Conservation (phyloP, 2,113 vertebrate genomes). For the Cricetomys ansorgei region DNA sequence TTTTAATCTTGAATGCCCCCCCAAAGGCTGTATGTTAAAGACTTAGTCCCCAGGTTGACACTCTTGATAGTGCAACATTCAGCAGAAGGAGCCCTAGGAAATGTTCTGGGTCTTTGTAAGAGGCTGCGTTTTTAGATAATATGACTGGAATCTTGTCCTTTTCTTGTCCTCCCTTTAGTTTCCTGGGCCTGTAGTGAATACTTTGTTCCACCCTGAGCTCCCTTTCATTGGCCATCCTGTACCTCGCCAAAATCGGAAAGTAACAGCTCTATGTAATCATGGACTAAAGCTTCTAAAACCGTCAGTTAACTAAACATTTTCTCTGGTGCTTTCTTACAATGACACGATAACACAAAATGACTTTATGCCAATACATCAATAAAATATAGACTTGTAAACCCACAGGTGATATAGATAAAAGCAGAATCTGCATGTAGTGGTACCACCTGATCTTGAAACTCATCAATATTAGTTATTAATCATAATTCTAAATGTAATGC, state of each 20-base stretch:
- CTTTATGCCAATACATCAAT: conserved; percentile 7
- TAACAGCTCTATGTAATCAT: no score
- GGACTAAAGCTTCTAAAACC: neutral
- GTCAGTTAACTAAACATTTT: neutral
- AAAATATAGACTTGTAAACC: neutral
- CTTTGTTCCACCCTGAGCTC: neutral
- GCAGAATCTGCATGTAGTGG: neutral
- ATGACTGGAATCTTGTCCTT: neutral
- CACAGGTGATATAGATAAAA: neutral
- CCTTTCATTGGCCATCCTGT: neutral
- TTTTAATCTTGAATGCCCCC: neutral
- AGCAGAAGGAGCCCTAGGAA: neutral
- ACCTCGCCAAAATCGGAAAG: neutral
- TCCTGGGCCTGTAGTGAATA: neutral
- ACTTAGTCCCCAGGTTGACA: neutral
- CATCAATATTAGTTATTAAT: neutral
- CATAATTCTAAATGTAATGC: neutral
- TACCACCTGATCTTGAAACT: neutral
- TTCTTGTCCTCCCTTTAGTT: neutral
- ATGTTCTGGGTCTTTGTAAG: no score
- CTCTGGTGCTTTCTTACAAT: neutral
- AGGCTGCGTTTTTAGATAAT: neutral
- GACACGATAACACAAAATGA: neutral
- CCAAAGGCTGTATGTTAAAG: neutral
- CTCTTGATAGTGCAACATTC: neutral